Evolutionary conservation across 1,140 invertebrate species (phyloP), one percentile per base, ranked within the genome.

Genomic region (Mylabris phalerata): DNA sequence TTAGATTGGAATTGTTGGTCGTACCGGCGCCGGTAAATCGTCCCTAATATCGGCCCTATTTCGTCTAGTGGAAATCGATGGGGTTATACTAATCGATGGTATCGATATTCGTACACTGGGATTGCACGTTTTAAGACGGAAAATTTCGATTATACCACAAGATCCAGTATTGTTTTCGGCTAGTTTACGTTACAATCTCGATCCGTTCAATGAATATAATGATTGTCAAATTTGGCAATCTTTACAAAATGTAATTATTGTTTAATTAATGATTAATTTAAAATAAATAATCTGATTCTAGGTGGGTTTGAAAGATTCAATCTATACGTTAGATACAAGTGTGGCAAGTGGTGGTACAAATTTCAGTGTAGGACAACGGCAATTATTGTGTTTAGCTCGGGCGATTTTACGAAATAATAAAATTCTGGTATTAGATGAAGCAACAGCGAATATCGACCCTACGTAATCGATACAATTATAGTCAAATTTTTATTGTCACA

Each of bases 21-120:
- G 89, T 68, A 93, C 90, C 5, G 94, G 94, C 1, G 92, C 93
- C 39, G 94, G 94, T 10, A 97, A 97, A 73, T 92, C 90, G 0
- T 95, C 93, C 0, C 75, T 96, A 3, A 90, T 94, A 50, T 77
- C 86, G 27, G 86, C 90, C 1, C 71, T 95, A 1, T 95, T 95
- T 67, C 79, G 92, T 48, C 67, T 95, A 55, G 80, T 81, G 1
- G 82, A 84, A 67, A 78, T 84, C 40, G 78, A 80, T 40, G 86
- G 85, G 2, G 63, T 70, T 27, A 80, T 85, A 43, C 64, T 71
- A 3, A 84, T 91, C 54, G 82, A 85, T 60, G 78, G 75, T 6
- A 59, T 84, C 0, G 78, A 84, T 43, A 85, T 80, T 47, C 73
- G 73, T 2, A 74, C 78, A 41, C 76, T 84, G 59, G 77, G 82